A percentile compares a stretch with the other conserved stretches of the same genome.
These are phyloP conservation scores for Microcebus ravelobensis DNA, from an alignment of 2,113 vertebrate species.

Conservation along the genomic window DNA sequence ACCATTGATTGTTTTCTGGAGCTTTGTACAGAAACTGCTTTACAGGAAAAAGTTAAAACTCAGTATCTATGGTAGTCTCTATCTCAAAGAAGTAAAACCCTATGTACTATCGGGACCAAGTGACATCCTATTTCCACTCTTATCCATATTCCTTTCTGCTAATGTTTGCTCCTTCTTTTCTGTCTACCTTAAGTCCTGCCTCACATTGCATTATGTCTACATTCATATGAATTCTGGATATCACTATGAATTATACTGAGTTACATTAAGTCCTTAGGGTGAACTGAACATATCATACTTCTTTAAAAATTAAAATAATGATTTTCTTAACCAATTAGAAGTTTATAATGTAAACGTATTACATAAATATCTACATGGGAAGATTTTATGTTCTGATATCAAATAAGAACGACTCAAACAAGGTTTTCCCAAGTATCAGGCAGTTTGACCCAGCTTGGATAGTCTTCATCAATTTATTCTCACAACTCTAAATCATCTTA, in stretches of 20 bases:
- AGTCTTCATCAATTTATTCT: conserved; percentile 38
- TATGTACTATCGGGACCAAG: background rate
- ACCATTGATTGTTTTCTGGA: background rate
- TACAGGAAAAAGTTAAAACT: conserved; percentile 1
- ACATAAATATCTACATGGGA: background rate
- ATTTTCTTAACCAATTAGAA: conserved; percentile 20
- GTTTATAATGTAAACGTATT: background rate
- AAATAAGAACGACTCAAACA: background rate
- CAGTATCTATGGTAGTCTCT: background rate
- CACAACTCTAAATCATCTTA: conserved; percentile 44
- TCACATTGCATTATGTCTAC: background rate
- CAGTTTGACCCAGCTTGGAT: background rate
- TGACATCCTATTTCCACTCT: background rate
- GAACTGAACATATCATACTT: conserved; percentile 16
- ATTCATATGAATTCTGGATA: background rate
- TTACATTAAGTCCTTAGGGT: background rate
- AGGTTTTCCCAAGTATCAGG: accelerated
- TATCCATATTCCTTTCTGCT: background rate
- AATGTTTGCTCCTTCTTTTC: background rate
- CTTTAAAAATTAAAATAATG: conserved; percentile 14
- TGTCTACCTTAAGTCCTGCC: background rate
- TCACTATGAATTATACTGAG: background rate
- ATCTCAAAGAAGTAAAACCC: background rate
- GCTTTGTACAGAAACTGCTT: background rate
- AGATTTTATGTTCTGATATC: background rate